Evolutionary conservation across 2,113 vertebrate genomes (phyloP).

Genomic region (Setophaga kirtlandii): DNA sequence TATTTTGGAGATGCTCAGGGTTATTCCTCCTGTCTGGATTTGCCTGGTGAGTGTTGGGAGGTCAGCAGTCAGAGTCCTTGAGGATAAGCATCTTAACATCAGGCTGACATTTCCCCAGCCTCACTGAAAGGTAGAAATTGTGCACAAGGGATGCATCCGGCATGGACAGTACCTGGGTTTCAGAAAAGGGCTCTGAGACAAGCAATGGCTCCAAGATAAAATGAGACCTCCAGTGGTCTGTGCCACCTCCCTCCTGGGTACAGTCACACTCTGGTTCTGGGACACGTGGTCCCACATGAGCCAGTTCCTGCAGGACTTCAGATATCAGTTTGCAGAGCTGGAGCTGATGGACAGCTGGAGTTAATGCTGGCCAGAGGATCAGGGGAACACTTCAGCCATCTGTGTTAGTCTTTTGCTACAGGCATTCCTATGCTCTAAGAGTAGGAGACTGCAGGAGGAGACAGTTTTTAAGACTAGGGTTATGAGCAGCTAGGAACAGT

Average conservation of each 20-base stretch:
- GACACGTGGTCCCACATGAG: rapidly evolving
- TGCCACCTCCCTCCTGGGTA: neutral
- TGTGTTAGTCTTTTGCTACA: neutral
- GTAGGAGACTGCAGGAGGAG: neutral
- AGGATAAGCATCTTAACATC: neutral
- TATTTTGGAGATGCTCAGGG: neutral
- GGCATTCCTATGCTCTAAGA: rapidly evolving
- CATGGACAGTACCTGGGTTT: neutral
- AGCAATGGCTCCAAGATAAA: neutral
- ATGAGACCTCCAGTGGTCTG: neutral
- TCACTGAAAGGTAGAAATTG: neutral
- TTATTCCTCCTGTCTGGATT: neutral
- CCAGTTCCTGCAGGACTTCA: neutral
- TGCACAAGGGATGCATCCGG: neutral
- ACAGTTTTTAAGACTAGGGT: neutral
- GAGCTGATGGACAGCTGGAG: neutral
- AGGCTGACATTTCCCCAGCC: neutral
- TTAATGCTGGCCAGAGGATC: neutral
- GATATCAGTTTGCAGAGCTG: neutral
- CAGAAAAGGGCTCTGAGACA: neutral
- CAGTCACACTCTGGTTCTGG: rapidly evolving
- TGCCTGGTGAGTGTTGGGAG: neutral
- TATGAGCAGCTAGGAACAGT: neutral
- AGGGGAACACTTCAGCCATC: neutral
- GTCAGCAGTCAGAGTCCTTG: neutral